Conservation (phyloP, 2,797 vertebrate species). For the Sylvilagus floridanus region DNA sequence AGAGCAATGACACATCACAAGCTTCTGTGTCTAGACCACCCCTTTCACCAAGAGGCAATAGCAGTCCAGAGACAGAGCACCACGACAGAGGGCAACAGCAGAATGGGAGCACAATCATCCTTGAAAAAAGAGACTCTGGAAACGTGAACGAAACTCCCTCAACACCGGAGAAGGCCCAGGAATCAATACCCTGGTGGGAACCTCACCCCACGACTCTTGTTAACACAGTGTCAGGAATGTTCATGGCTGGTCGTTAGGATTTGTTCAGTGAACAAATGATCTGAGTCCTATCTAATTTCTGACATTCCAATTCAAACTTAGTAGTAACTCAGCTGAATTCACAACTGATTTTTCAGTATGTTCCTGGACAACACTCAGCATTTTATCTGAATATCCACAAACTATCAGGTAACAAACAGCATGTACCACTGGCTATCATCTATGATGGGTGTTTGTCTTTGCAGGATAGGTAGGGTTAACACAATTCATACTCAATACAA, state of each 20-base stretch:
- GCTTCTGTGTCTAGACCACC: background rate
- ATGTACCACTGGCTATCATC: background rate
- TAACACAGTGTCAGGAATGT: background rate
- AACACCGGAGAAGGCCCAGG: background rate
- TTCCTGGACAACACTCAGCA: background rate
- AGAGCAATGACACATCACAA: background rate
- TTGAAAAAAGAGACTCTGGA: background rate
- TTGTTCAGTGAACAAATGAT: slow-evolving; percentile 12
- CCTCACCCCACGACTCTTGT: background rate
- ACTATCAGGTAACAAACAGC: background rate
- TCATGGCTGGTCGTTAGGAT: background rate
- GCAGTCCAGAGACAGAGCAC: background rate
- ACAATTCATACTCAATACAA: slow-evolving; percentile 28
- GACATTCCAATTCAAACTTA: slow-evolving; percentile 34
- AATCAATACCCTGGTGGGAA: background rate
- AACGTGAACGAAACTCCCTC: background rate
- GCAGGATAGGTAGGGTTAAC: background rate
- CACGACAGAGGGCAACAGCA: background rate
- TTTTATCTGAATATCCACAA: background rate
- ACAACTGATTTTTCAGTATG: slow-evolving; percentile 21
- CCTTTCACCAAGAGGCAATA: background rate
- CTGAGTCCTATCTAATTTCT: slow-evolving; percentile 11
- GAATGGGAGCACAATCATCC: background rate
- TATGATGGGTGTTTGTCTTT: background rate
- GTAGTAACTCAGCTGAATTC: slow-evolving; percentile 29